phyloP scores from a whole-genome alignment of 2,113 vertebrate species.

The Erythrocebus patas region DNA sequence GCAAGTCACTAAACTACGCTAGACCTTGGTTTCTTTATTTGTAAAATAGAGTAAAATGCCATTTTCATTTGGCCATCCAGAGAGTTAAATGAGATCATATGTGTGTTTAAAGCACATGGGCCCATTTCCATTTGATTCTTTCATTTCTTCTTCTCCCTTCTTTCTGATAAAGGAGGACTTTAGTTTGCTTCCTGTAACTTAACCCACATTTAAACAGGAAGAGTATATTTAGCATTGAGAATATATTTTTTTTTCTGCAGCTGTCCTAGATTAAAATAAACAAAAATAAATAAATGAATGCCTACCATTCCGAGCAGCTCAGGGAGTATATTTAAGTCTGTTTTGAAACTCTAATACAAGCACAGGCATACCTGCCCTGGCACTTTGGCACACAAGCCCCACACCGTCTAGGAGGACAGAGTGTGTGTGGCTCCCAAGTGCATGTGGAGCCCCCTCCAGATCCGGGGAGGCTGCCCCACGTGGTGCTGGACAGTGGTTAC shows the following conservation, averaged over 20 bases:
- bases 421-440: not conserved
- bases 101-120: accelerated
- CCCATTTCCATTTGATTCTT: accelerated
- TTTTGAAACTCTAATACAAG: not conserved
- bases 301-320: no score
- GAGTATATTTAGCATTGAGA: not conserved
- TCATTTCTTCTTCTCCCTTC: not conserved
- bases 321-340: no score
- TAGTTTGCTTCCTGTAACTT: not conserved
- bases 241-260: not conserved
- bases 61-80: accelerated
- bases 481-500: not conserved
- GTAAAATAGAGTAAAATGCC: not conserved
- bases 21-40: not conserved
- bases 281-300: accelerated
- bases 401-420: not conserved
- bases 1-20: not conserved
- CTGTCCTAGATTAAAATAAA: not conserved
- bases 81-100: not conserved
- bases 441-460: accelerated
- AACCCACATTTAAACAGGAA: not conserved
- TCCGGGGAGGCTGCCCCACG: no score
- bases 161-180: not conserved
- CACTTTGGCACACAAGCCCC: not conserved
- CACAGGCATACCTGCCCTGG: not conserved